Conservation (phyloP, 2,888 invertebrate species). For the Chorisops tibialis region DNA sequence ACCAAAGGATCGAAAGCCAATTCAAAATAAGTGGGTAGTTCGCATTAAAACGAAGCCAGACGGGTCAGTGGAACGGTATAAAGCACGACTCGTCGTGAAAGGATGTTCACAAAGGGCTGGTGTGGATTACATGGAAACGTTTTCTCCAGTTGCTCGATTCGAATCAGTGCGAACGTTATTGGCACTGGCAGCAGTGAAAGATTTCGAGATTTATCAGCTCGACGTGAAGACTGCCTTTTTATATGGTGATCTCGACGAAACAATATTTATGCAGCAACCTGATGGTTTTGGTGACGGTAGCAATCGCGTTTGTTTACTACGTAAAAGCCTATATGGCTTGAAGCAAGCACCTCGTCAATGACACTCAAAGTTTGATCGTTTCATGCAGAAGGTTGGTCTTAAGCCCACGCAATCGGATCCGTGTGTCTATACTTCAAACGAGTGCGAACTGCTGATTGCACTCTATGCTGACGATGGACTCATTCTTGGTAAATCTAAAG, state of each 20-base stretch:
- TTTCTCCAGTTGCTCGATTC: background rate
- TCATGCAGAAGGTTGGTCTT: background rate
- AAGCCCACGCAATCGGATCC: background rate
- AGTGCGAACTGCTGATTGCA: background rate
- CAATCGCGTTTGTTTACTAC: background rate
- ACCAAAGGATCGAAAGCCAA: background rate
- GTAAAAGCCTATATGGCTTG: background rate
- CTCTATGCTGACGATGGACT: conserved; percentile 5
- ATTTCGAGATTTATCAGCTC: background rate
- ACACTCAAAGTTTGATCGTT: background rate
- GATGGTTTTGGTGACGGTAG: background rate
- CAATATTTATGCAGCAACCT: background rate
- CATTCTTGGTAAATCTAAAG: background rate
- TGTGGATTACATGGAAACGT: background rate
- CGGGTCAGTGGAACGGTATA: background rate
- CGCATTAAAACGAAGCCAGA: background rate
- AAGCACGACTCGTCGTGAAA: background rate
- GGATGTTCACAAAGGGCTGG: background rate
- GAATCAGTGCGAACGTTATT: background rate
- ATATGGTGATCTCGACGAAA: background rate
- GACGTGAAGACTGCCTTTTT: conserved; percentile 7
- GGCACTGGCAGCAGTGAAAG: background rate
- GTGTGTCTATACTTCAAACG: background rate
- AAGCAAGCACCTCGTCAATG: background rate
- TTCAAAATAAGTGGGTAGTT: background rate